These are phyloP conservation scores for Diogma glabrata DNA, from an alignment of 2,888 invertebrate species.

Conservation along the genomic window DNA sequence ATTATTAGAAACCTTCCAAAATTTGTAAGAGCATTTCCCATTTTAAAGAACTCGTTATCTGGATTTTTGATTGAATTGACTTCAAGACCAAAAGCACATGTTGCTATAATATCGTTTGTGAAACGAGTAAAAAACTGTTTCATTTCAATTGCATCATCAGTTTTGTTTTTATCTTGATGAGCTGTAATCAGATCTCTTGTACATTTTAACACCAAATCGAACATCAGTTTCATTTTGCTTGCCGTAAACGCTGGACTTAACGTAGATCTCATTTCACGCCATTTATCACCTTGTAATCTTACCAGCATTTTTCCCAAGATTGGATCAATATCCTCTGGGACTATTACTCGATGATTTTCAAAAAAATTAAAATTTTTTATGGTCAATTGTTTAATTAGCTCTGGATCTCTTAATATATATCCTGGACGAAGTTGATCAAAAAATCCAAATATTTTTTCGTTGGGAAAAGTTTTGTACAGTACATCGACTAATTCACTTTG, in stretches of 20 bases:
- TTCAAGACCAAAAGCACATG: constrained; percentile 37
- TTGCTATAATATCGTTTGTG: constrained; percentile 37
- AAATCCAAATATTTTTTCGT: too few relatives aligned
- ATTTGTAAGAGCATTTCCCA: constrained; percentile 38
- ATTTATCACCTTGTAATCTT: constrained; percentile 35
- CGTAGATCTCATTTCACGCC: constrained; percentile 37
- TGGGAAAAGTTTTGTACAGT: too few relatives aligned
- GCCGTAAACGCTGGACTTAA: constrained; percentile 38
- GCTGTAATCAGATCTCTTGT: constrained; percentile 10
- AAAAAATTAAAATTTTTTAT: constrained; percentile 48
- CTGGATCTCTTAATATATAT: too few relatives aligned
- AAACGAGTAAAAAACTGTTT: constrained; percentile 36
- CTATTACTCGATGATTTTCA: constrained; percentile 36
- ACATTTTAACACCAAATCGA: constrained; percentile 30
- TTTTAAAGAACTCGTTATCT: constrained; percentile 42
- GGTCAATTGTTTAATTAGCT: constrained; percentile 40
- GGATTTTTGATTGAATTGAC: constrained; percentile 42
- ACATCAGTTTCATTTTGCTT: constrained; percentile 38
- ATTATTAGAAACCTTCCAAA: constrained; percentile 24
- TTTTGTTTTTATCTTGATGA: constrained; percentile 10
- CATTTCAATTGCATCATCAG: background rate
- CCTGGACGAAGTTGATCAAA: too few relatives aligned
- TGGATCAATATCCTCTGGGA: constrained; percentile 35
- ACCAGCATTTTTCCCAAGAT: constrained; percentile 41
- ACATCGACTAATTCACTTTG: too few relatives aligned